Conservation (phyloP, 2,113 vertebrate species). For the Garra rufa region DNA sequence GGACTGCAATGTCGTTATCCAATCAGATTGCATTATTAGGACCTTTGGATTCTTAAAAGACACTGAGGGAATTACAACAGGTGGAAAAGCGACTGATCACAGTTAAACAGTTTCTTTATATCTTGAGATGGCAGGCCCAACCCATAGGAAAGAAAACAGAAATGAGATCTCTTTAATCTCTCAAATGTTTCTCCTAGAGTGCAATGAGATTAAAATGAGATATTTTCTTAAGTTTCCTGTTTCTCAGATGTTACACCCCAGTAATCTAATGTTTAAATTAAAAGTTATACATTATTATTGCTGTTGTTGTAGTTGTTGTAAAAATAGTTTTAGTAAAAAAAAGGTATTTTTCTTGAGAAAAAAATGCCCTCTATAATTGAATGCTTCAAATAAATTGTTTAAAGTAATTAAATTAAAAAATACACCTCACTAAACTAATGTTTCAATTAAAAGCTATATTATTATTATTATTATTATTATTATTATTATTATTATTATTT, state of each 20-base stretch:
- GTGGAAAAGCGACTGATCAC: not conserved
- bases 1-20: not conserved
- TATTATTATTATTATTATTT: too few species aligned
- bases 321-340: not conserved
- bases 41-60: not conserved
- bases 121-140: not conserved
- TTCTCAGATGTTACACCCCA: not conserved
- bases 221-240: not conserved
- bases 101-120: not conserved
- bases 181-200: not conserved
- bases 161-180: conserved; percentile 7
- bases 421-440: not conserved
- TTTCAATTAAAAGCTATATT: not conserved
- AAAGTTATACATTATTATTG: not conserved
- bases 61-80: not conserved
- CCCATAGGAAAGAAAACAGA: not conserved
- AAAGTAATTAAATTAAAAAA: too few species aligned
- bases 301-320: not conserved
- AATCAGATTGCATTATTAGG: not conserved
- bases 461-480: too few species aligned
- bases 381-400: too few species aligned
- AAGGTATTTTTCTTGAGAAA: too few species aligned
- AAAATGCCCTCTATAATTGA: too few species aligned
- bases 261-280: not conserved
- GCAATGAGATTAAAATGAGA: not conserved